phyloP scores from a whole-genome alignment of 2,888 invertebrate species.

The Laothoe populi region DNA sequence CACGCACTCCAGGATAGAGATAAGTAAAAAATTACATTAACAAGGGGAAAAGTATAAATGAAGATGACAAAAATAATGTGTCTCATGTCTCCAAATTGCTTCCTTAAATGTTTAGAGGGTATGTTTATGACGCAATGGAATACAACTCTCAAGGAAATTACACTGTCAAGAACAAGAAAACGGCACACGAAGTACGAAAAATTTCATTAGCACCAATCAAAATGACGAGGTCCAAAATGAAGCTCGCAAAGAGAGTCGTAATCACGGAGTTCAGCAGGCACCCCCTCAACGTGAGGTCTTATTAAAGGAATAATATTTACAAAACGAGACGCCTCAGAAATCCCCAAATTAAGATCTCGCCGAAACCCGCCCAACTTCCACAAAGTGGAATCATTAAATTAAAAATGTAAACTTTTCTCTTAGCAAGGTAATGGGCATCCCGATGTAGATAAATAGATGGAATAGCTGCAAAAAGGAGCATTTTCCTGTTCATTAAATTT shows the following conservation, averaged over 20 bases:
- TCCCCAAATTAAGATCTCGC: conserved; percentile 85
- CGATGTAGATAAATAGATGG: conserved; percentile 85
- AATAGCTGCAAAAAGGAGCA: conserved; percentile 85
- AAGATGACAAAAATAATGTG: conserved; percentile 73
- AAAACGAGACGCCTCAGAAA: conserved; percentile 85
- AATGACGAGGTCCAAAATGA: conserved; percentile 85
- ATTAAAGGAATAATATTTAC: conserved; percentile 86
- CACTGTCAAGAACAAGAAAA: conserved; percentile 83
- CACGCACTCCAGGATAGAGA: conserved; percentile 76
- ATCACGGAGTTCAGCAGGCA: conserved; percentile 82
- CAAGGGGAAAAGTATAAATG: conserved; percentile 80
- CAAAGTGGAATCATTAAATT: conserved; percentile 86
- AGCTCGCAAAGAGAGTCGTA: conserved; percentile 83
- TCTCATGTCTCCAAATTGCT: conserved; percentile 70
- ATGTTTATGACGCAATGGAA: conserved; percentile 73
- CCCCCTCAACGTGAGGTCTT: conserved; percentile 84
- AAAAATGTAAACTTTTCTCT: conserved; percentile 86
- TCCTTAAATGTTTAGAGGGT: conserved; percentile 74
- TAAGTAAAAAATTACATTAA: conserved; percentile 81
- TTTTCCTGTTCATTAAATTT: conserved; percentile 87
- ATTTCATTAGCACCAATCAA: conserved; percentile 86
- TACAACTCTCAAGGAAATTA: conserved; percentile 75
- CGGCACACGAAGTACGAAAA: conserved; percentile 78
- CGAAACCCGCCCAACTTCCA: conserved; percentile 85
- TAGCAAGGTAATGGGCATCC: conserved; percentile 86